Percentiles rank a stretch among this genome's conserved stretches.
phyloP scores from a whole-genome alignment of 2,888 invertebrate genomes.

The Pterostichus madidus region DNA sequence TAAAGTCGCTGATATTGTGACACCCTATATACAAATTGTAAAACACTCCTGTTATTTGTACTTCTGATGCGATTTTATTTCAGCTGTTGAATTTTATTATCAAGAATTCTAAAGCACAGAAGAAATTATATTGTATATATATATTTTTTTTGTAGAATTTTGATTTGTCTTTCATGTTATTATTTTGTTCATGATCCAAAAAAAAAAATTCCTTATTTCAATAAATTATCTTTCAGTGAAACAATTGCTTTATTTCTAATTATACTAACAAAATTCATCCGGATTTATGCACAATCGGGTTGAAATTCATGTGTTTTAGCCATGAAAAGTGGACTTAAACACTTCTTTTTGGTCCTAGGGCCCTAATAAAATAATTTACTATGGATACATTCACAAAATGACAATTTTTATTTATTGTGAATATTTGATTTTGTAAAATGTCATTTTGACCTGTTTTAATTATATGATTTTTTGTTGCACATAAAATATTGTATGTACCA shows the following conservation, averaged over 20 bases:
- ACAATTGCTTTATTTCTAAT: background rate
- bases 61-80: background rate
- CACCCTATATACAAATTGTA: constrained; percentile 18
- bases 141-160: constrained; percentile 12
- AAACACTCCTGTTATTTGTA: constrained; percentile 13
- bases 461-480: no score
- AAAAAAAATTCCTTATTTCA: background rate
- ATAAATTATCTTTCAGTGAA: constrained; percentile 8
- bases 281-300: no score
- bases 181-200: background rate
- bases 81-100: background rate
- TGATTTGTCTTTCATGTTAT: background rate
- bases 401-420: no score
- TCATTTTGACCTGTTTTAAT: no score
- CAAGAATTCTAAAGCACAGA: background rate
- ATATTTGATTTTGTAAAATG: no score
- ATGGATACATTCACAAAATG: no score
- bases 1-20: constrained; percentile 7
- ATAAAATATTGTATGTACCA: no score
- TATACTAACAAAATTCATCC: background rate
- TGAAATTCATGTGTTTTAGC: no score
- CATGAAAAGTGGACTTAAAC: no score
- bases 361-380: no score
- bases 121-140: background rate
- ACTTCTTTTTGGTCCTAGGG: no score